Base-by-base conservation (phyloP, 2,797 vertebrate genomes). In the Neosilurus mollespiculum region DNA sequence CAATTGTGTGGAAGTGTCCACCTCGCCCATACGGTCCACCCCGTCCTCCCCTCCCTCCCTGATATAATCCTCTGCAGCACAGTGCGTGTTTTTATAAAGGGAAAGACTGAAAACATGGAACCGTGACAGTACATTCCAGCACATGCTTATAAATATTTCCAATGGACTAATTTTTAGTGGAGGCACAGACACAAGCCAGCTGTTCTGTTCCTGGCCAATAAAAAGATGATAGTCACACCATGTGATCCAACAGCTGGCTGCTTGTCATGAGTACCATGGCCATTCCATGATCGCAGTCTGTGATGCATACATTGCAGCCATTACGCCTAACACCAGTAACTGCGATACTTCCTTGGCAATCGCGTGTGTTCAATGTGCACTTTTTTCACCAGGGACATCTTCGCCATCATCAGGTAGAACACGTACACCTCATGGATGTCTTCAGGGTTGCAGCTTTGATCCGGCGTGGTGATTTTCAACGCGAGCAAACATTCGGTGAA, bases 1-100 rank as follows among this genome's bases (percentile, higher is more conserved):
- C 56, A 81, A 83, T 72, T 85, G 81, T 83, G 72, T 75, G 59
- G 64, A 82, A 83, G 78, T 58, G 77, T 75, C 43, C 26, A 56
- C 7, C 66, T 22, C 1, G 9, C 37, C 67, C 67, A 20, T 16
- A 0, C 24, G 1, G 0, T 30, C 51, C 49, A 26, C n/a, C 58
- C 53, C 37, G 3, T 43, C 56, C 14, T 26, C 16, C 24, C 22
- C 24, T 20, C 51, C 9, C 71, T 10, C n/a, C 15, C 34, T 15
- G 7, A 79, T 69, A 20, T 16, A 76, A 76, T 51, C 83, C 64
- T 61, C 37, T 54, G 12, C 49, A 59, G 61, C 71, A 24, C 4
- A 53, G 30, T 56, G 12, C 37, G 16, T 81, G 56, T 51, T 80
- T 72, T 79, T 53, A 56, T 65, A 54, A 72, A 51, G 54, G 83